Evolutionary conservation across 2,113 vertebrate genomes (phyloP), one percentile per base, ranked within the genome.

Genomic region (Pelmatolapia mariae): DNA sequence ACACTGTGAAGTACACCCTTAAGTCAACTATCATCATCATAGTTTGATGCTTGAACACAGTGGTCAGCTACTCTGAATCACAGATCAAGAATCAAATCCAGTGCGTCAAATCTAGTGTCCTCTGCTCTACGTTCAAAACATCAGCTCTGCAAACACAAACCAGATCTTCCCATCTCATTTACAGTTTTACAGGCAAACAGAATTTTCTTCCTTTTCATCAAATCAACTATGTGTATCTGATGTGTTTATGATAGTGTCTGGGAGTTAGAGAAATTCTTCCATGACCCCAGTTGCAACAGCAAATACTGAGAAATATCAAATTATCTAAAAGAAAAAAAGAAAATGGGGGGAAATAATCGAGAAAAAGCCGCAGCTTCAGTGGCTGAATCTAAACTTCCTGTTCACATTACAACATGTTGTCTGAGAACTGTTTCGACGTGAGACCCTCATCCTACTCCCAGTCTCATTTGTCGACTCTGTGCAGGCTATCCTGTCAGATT

Each of bases 381-480:
- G 86, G 90, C 82, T 82, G 56, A 88, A 87, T 87, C 83, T 90
- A 59, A 88, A 93, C 91, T 91, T 94, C 92, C 92, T 89, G 73
- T 91, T 90, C 86, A 50, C 84, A 93, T 95, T 93, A 93, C 29
- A 78, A 83, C 90, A 92, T 73, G 24, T 87, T 87, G 82, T 93
- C 87, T 82, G 33, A 91, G 82, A 45, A 71, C 81, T 54, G 79
- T 87, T 89, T 68, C 76, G 54, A 81, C 82, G 73, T 16, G 45
- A 92, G 87, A 59, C 87, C 78, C 54, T 86, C 29, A 18, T 10
- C 87, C 73, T 82, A 73, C 85, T 89, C 86, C 89, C 87, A 84
- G 92, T 86, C 87, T 91, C 91, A 90, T 94, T 91, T 80, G 89
- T 90, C 22, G 68, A 86, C 82, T 82, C 31, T 54, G 59, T 12